Conservation (phyloP, 2,888 invertebrate species). For the Podotricha telesiphe region DNA sequence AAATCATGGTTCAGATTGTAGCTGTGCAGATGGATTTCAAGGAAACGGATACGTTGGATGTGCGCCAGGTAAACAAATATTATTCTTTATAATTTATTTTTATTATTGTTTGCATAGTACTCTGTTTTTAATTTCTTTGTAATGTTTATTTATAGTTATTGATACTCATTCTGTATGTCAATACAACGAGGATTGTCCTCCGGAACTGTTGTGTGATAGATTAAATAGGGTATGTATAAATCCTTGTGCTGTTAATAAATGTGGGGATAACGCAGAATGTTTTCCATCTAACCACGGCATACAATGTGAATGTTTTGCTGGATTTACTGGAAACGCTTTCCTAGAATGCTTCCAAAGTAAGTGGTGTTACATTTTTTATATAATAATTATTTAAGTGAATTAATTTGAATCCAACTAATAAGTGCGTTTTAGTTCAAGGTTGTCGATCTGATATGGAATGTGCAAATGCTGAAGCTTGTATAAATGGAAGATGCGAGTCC, state of each 20-base stretch:
- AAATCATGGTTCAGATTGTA: conserved; percentile 93
- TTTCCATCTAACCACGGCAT: conserved; percentile 89
- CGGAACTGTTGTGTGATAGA: conserved; percentile 92
- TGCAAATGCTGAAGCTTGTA: conserved; percentile 88
- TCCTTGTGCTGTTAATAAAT: conserved; percentile 90
- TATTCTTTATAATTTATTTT: conserved; percentile 2
- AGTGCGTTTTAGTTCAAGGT: conserved; percentile 81
- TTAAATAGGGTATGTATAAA: conserved; percentile 92
- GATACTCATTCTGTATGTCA: conserved; percentile 86
- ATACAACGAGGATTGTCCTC: conserved; percentile 95
- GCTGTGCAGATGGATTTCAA: conserved; percentile 92
- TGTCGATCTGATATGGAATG: conserved; percentile 90
- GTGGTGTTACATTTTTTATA: conserved; percentile 21
- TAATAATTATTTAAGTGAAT: not conserved
- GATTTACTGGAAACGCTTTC: conserved; percentile 90
- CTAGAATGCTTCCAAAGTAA: conserved; percentile 87
- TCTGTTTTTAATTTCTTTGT: not conserved
- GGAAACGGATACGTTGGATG: conserved; percentile 94
- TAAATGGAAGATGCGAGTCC: conserved; percentile 89
- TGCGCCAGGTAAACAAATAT: conserved; percentile 85
- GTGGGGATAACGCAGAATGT: conserved; percentile 92
- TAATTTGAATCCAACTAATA: not conserved
- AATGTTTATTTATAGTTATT: conserved; percentile 59
- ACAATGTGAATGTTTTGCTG: conserved; percentile 89
- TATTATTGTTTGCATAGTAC: not conserved